phyloP scores from a whole-genome alignment of 1,140 invertebrate genomes.

The Leptopilina clavipes region DNA sequence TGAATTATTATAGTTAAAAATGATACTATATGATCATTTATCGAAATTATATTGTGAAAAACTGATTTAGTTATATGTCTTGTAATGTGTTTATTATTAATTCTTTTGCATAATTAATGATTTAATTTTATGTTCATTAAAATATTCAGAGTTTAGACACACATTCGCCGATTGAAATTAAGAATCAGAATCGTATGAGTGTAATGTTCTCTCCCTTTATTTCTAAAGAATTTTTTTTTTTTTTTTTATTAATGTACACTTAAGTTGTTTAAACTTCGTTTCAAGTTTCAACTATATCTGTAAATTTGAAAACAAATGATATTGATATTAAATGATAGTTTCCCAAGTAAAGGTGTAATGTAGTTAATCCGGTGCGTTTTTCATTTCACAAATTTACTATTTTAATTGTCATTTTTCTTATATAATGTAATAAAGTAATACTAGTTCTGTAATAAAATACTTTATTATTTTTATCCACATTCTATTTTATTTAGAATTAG shows the following conservation, averaged over 20 bases:
- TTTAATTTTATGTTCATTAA: not conserved
- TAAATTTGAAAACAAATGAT: conserved; percentile 6
- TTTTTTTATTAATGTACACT: conserved; percentile 16
- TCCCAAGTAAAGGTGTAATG: not conserved
- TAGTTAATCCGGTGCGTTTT: conserved; percentile 1
- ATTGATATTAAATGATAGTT: conserved; percentile 7
- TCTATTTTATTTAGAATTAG: not conserved
- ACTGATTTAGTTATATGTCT: not conserved
- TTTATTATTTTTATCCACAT: not conserved
- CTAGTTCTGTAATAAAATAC: conserved; percentile 21
- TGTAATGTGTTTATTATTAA: no score
- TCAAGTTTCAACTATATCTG: conserved; percentile 2
- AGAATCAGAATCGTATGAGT: not conserved
- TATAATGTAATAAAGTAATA: conserved; percentile 18
- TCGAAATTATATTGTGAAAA: not conserved
- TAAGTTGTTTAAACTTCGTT: not conserved
- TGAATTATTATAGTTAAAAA: conserved; percentile 1
- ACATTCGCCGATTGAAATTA: not conserved
- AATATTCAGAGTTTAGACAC: not conserved
- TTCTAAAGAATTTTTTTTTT: not conserved
- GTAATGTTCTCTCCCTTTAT: not conserved
- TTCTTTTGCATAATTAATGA: not conserved
- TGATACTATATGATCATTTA: not conserved
- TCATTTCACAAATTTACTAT: conserved; percentile 24
- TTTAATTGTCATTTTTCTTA: conserved; percentile 30